Conservation (phyloP, 2,888 invertebrate species). For the Dryadula phaetusa region DNA sequence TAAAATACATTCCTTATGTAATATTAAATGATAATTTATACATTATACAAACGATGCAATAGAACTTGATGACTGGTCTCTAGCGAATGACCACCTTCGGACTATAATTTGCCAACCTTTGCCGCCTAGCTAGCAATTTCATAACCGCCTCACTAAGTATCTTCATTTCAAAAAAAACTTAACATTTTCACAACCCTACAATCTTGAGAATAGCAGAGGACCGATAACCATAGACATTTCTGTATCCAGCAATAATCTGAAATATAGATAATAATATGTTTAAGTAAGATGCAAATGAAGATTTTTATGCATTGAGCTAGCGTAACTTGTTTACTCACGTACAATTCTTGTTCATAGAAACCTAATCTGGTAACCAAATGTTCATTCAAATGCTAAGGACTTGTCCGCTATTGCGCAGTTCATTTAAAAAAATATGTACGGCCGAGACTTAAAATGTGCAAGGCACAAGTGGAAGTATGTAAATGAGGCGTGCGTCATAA, state of each 20-base stretch:
- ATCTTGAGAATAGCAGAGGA: conserved; percentile 20
- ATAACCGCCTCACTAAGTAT: conserved; percentile 68
- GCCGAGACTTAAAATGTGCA: conserved; percentile 77
- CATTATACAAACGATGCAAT: conserved; percentile 52
- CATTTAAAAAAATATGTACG: conserved; percentile 70
- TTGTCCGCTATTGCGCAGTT: conserved; percentile 60
- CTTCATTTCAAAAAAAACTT: conserved; percentile 55
- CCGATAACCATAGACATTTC: conserved; percentile 18
- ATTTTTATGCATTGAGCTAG: conserved; percentile 58
- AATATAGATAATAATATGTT: conserved; percentile 48
- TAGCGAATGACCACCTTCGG: conserved; percentile 63
- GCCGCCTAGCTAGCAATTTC: conserved; percentile 78
- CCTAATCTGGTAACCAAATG: conserved; percentile 84
- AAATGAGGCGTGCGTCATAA: conserved; percentile 81
- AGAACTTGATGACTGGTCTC: conserved; percentile 66
- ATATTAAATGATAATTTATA: conserved; percentile 8
- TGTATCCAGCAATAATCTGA: conserved; percentile 8
- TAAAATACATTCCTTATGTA: neutral
- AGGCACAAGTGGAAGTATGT: conserved; percentile 76
- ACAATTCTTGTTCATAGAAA: conserved; percentile 68
- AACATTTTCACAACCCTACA: conserved; percentile 24
- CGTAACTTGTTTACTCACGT: conserved; percentile 70
- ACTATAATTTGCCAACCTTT: conserved; percentile 81
- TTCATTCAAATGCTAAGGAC: conserved; percentile 78
- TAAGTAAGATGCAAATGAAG: conserved; percentile 56